These are phyloP conservation scores for Xylota segnis DNA, from an alignment of 2,888 invertebrate species.

Conservation along the genomic window DNA sequence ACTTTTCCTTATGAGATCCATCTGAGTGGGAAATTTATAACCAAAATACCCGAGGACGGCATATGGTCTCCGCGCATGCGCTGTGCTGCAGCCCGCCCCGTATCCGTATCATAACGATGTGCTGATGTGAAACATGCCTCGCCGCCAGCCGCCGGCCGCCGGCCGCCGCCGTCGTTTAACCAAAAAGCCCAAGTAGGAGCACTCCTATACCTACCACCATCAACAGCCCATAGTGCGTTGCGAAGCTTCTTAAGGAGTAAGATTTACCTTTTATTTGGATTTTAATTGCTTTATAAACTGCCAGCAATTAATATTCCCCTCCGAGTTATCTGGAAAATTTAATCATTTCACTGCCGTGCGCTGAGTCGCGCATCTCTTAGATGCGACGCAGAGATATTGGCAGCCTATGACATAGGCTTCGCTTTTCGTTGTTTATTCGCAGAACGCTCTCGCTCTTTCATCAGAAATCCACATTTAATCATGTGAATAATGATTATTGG, in stretches of 20 bases:
- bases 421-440: slow-evolving; percentile 41
- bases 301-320: slow-evolving; percentile 72
- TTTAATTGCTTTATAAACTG: slow-evolving; percentile 77
- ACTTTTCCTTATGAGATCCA: slow-evolving; percentile 63
- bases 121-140: slow-evolving; percentile 73
- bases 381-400: slow-evolving; percentile 67
- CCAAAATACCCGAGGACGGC: slow-evolving; percentile 64
- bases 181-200: slow-evolving; percentile 25
- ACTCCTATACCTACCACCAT: background rate
- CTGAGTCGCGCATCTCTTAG: slow-evolving; percentile 54
- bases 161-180: too few species aligned
- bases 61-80: slow-evolving; percentile 48
- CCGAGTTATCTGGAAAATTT: slow-evolving; percentile 69
- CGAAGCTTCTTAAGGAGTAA: slow-evolving; percentile 51
- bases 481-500: slow-evolving; percentile 84
- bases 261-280: slow-evolving; percentile 73
- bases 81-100: slow-evolving; percentile 29
- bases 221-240: slow-evolving; percentile 29
- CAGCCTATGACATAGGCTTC: slow-evolving; percentile 56
- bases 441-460: slow-evolving; percentile 66
- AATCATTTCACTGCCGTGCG: slow-evolving; percentile 53
- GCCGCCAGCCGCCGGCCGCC: slow-evolving; percentile 22
- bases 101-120: slow-evolving; percentile 46
- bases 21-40: slow-evolving; percentile 70
- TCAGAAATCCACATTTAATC: slow-evolving; percentile 72